Percentiles rank a stretch among this genome's conserved stretches.
Conservation (phyloP, 2,888 invertebrate species). For the Sialis lutaria region DNA sequence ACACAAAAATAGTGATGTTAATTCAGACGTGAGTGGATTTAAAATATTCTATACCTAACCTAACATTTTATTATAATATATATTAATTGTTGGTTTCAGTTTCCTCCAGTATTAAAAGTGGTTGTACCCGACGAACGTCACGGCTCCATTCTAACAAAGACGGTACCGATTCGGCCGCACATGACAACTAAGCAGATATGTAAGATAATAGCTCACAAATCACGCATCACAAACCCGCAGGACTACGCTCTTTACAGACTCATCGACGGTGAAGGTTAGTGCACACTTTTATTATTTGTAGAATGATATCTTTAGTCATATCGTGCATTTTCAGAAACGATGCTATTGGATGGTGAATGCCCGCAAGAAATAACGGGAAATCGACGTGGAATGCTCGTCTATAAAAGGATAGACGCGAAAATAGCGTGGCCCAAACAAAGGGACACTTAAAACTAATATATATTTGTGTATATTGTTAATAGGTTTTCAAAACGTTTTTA, state of each 20-base stretch:
- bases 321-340: slow-evolving; percentile 55
- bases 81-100: slow-evolving; percentile 19
- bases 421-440: slow-evolving; percentile 80
- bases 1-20: slow-evolving; percentile 12
- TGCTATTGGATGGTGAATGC: slow-evolving; percentile 74
- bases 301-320: neutral
- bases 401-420: slow-evolving; percentile 89
- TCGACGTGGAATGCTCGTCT: slow-evolving; percentile 81
- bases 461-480: too few species aligned
- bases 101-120: slow-evolving; percentile 67
- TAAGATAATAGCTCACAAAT: slow-evolving; percentile 87
- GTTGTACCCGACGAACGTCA: slow-evolving; percentile 88
- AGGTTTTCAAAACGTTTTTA: too few species aligned
- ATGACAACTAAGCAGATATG: slow-evolving; percentile 88
- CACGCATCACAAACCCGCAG: slow-evolving; percentile 89
- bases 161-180: slow-evolving; percentile 82
- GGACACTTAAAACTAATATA: slow-evolving; percentile 13
- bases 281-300: neutral
- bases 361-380: slow-evolving; percentile 72
- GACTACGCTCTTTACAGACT: slow-evolving; percentile 86
- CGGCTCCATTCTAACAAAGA: slow-evolving; percentile 80
- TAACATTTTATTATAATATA: neutral
- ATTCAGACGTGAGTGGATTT: slow-evolving; percentile 23
- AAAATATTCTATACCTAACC: slow-evolving; percentile 1
- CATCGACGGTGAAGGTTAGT: slow-evolving; percentile 73